Evolutionary conservation across 2,888 invertebrate genomes (phyloP).

Genomic region (Timema cristinae): DNA sequence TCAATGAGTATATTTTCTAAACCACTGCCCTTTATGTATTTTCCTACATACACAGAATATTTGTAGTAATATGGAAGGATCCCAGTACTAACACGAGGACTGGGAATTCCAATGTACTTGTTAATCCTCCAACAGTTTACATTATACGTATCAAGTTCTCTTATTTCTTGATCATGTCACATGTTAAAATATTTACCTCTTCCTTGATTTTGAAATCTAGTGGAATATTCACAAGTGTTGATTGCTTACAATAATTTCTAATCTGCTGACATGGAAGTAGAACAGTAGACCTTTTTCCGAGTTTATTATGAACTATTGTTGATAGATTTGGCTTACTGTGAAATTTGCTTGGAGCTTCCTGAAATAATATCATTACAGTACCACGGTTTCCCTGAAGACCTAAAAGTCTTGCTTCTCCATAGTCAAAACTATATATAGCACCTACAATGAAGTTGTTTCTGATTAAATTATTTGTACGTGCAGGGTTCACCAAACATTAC

Average conservation of each 20-base stretch:
- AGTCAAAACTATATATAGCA: background rate
- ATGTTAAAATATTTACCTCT: background rate
- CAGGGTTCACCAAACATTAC: background rate
- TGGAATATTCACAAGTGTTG: background rate
- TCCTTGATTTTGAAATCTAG: background rate
- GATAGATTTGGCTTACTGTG: background rate
- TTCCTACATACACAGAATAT: background rate
- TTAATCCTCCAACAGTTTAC: background rate
- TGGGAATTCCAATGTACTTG: background rate
- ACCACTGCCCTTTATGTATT: background rate
- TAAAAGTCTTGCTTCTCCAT: background rate
- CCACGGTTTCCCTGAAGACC: background rate
- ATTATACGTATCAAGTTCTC: background rate
- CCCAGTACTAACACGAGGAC: no score
- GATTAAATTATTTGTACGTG: background rate
- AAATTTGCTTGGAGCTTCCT: background rate
- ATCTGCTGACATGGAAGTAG: background rate
- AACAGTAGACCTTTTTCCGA: no score
- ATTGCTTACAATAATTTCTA: background rate
- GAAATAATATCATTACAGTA: background rate
- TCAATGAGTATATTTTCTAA: background rate
- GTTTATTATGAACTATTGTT: background rate
- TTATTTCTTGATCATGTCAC: background rate
- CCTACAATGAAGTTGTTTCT: background rate
- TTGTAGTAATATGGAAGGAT: no score